A percentile compares a stretch with the other conserved stretches of the same genome.
Evolutionary conservation across 2,113 vertebrate species (phyloP).

Genomic region (Toxostoma redivivum): DNA sequence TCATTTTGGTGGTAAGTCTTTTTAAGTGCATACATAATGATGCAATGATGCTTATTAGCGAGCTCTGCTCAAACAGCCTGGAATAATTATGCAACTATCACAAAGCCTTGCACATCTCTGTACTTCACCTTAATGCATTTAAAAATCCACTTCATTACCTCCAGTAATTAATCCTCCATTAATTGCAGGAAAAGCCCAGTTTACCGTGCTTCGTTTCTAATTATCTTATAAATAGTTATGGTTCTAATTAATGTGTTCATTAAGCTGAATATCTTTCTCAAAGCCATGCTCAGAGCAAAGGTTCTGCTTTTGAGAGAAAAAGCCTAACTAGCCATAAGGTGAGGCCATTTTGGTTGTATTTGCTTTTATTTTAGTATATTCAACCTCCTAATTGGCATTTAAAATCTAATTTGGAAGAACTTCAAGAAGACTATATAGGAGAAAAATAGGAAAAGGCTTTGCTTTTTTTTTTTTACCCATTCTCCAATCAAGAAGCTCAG

Average conservation of each 20-base stretch:
- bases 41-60: conserved; percentile 99
- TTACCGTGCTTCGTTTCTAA: conserved; percentile 99
- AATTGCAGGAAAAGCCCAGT: conserved; percentile 99
- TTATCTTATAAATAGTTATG: conserved; percentile 99
- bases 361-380: conserved; percentile 99
- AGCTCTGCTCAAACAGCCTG: conserved; percentile 93
- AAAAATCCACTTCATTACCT: conserved; percentile 99
- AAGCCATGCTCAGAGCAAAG: conserved; percentile 98
- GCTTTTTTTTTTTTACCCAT: neutral
- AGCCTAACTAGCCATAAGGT: conserved; percentile 99
- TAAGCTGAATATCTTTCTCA: conserved; percentile 99
- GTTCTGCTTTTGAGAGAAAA: conserved; percentile 90
- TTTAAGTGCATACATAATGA: conserved; percentile 99
- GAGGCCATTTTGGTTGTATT: conserved; percentile 96
- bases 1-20: conserved; percentile 98
- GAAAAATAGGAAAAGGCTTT: conserved; percentile 73
- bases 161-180: conserved; percentile 99
- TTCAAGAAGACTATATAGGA: conserved; percentile 92
- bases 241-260: conserved; percentile 99
- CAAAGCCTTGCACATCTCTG: conserved; percentile 98
- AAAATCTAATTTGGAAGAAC: conserved; percentile 99
- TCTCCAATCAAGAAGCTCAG: conserved; percentile 76
- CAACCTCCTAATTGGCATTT: conserved; percentile 99
- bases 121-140: conserved; percentile 99
- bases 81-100: conserved; percentile 99